Evolutionary conservation across 2,113 vertebrate genomes (phyloP).

Genomic region (Poicephalus meyeri): DNA sequence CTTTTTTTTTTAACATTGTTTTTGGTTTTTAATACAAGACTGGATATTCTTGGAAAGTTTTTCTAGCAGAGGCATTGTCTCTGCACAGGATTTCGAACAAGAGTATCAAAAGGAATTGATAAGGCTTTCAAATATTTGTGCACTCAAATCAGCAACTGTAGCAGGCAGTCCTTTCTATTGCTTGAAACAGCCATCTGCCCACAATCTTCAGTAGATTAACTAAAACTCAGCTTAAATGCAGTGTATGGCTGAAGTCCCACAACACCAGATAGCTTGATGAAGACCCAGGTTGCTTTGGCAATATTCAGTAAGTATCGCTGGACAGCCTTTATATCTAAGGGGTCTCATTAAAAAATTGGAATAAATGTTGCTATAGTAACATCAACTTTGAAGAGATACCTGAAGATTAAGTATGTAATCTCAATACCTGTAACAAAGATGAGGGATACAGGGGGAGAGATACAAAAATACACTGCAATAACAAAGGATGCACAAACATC

Average conservation of each 20-base stretch:
- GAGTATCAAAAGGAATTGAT: not conserved
- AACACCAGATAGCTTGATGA: not conserved
- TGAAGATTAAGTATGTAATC: not conserved
- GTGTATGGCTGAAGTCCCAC: not conserved
- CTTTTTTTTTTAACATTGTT: not conserved
- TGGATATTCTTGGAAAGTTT: not conserved
- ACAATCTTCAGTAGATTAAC: not conserved
- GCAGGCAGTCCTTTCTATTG: not conserved
- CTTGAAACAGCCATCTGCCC: not conserved
- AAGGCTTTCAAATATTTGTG: not conserved
- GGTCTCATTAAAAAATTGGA: not conserved
- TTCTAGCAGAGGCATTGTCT: not conserved
- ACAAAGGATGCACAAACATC: not conserved
- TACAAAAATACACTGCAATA: not conserved
- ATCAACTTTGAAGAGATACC: not conserved
- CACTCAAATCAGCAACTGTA: fast-evolving
- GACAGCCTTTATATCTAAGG: not conserved
- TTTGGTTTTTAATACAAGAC: not conserved
- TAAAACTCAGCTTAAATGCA: not conserved
- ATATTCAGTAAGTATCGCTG: not conserved
- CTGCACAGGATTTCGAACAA: not conserved
- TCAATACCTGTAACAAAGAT: not conserved
- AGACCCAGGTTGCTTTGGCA: not conserved
- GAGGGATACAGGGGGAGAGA: not conserved
- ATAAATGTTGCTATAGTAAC: not conserved